Evolutionary conservation across 2,797 vertebrate species (phyloP).

Genomic region (Enteromius fasciolatus): DNA sequence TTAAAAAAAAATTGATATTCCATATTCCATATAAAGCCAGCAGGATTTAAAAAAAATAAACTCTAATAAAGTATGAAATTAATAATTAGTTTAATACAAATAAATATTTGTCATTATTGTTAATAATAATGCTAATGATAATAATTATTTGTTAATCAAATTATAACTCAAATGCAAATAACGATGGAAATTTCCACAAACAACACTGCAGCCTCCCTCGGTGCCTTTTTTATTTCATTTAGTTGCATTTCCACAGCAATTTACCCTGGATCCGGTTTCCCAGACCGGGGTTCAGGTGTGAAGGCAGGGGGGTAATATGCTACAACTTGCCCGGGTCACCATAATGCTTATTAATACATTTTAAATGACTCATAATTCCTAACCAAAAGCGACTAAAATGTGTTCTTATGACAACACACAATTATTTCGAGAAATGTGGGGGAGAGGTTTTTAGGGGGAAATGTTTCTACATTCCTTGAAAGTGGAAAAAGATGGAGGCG

Average conservation of each 20-base stretch:
- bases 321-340: constrained; percentile 52
- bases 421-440: not conserved
- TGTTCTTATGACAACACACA: constrained; percentile 4
- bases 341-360: constrained; percentile 43
- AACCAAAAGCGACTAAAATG: constrained; percentile 1
- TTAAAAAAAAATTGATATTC: constrained; percentile 47
- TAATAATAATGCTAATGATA: constrained; percentile 33
- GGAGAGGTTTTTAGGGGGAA: constrained; percentile 7
- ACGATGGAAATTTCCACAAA: constrained; percentile 46
- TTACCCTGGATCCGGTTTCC: constrained; percentile 62
- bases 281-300: constrained; percentile 73
- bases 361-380: constrained; percentile 53
- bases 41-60: not conserved
- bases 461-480: constrained; percentile 58
- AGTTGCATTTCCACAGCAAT: constrained; percentile 74
- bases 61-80: not conserved
- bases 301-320: constrained; percentile 66
- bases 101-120: not conserved
- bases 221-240: constrained; percentile 63
- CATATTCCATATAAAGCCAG: constrained; percentile 13
- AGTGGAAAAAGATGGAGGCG: constrained; percentile 70
- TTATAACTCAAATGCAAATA: constrained; percentile 33
- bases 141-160: constrained; percentile 4
- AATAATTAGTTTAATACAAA: not conserved
- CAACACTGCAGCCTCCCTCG: constrained; percentile 59